Evolutionary conservation across 1,140 invertebrate genomes (phyloP), one percentile per base, ranked within the genome.

Genomic region (Diorhabda sublineata): DNA sequence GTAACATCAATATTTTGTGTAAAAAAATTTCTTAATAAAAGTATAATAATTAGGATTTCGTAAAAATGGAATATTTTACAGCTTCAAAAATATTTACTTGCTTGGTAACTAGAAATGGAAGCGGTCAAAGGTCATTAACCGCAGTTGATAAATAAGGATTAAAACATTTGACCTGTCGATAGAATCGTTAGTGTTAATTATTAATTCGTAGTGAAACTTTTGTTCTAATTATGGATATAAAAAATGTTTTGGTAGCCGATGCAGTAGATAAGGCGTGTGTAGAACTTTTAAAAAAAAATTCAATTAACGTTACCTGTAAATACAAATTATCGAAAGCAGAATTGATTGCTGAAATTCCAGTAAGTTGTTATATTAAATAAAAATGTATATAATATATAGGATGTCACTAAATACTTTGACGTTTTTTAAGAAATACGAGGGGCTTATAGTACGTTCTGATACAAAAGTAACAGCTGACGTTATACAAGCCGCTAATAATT

Each of bases 401-500:
- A 7, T n/a, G n/a, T 56, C 52, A 56, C 6, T 56, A 64, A 3
- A 44, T 64, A 44, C 9, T 47, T 45, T 45, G 2, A 52, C 43
- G 57, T 66, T 41, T 58, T 75, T 73, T 45, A 59, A 95, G 92
- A 90, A 95, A 72, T 91, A 95, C 80, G 95, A 99, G 82, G 96
- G 90, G 1, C 84, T 98, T 66, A 93, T 99, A 70, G 96, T 99
- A 2, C 87, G 97, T 26, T 98, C 96, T 4, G 96, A 97, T 66
- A 97, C 97, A 0, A 96, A 97, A 87, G 95, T 98, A 41, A 98
- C 94, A n/a, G 87, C 88, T 65, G 94, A 97, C 71, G 88, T 99
- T 3, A 86, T 99, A 68, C 85, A 87, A 63, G 91, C 91, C n/a
- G 88, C 85, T 43, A 86, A 86, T 42, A 87, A 87, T 41, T 82